Evolutionary conservation across 2,888 invertebrate genomes (phyloP), one percentile per base, ranked within the genome.

Genomic region (Brachycybe producta): DNA sequence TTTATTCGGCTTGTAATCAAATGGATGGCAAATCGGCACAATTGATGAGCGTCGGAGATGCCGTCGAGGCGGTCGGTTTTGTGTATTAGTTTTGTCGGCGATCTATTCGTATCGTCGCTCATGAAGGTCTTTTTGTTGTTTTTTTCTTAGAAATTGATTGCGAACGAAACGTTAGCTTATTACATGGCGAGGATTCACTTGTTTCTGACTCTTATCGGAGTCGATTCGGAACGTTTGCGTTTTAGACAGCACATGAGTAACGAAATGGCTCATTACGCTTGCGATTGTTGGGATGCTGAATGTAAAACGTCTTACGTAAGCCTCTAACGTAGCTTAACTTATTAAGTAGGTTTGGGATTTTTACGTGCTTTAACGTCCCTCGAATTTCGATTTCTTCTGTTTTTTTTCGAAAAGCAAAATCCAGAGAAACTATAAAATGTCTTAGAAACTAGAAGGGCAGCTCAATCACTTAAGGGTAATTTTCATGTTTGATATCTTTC

Each of bases 211-310:
- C 83, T 81, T 63, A 67, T 90, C 55, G 98, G 98, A 38, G 80
- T 99, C 49, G 84, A 91, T 61, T 73, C 82, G 0, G 76, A 78
- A 42, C 81, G 82, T 60, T 68, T 99, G 49, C 77, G 98, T 36
- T 99, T 99, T 71, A 79, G 98, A 27, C 98, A 99, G 65, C 98
- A 99, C 65, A 88, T 99, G 88, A 75, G 82, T 54, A 99, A 98
- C 70, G 98, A 99, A 72, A 99, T 99, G 98, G 98, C 98, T 57
- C 98, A 99, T 70, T 99, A 99, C 68, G 98, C 98, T 7, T 84
- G 88, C 67, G 98, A 99, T 66, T 99, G 98, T 65, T 99, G 98
- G 98, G 98, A 99, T 73, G 97, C 97, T 1, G 98, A 99, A 68
- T 87, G 88, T 63, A 76, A 94, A 23, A 94, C 97, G 2, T 92